Conservation (phyloP, 2,113 vertebrate genomes). For the Cygnus atratus region DNA sequence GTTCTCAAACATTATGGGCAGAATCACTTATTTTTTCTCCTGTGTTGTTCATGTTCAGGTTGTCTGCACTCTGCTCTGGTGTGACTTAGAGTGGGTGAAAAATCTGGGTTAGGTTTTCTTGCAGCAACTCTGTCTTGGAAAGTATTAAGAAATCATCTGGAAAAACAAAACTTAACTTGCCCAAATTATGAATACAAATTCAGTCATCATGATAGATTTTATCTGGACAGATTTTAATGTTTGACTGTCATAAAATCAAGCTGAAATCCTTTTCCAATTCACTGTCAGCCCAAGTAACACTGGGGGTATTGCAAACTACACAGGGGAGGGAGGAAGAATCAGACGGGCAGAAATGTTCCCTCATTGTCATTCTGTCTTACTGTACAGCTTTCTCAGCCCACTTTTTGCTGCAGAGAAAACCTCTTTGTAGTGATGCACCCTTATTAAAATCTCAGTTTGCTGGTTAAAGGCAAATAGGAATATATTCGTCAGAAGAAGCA, state of each 20-base stretch:
- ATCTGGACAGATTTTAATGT: slow-evolving; percentile 9
- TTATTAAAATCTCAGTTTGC: background rate
- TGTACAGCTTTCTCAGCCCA: background rate
- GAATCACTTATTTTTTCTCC: background rate
- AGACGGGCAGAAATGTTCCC: background rate
- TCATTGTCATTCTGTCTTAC: background rate
- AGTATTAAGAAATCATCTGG: slow-evolving; percentile 12
- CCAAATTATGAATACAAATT: slow-evolving; percentile 39
- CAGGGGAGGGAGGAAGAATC: background rate
- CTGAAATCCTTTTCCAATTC: slow-evolving; percentile 31
- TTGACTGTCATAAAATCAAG: slow-evolving; percentile 15
- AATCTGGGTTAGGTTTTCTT: background rate
- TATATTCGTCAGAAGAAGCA: background rate
- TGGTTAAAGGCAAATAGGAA: background rate
- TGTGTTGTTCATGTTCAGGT: background rate
- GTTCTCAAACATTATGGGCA: background rate
- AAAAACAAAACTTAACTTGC: background rate
- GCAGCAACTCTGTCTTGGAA: background rate
- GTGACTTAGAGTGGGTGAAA: background rate
- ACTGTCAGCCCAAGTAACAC: background rate
- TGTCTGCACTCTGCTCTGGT: background rate
- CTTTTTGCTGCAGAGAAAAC: background rate
- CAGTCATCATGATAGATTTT: slow-evolving; percentile 1
- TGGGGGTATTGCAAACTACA: background rate
- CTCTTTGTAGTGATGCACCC: background rate